phyloP scores from a whole-genome alignment of 2,113 vertebrate genomes.

The Pogona vitticeps region DNA sequence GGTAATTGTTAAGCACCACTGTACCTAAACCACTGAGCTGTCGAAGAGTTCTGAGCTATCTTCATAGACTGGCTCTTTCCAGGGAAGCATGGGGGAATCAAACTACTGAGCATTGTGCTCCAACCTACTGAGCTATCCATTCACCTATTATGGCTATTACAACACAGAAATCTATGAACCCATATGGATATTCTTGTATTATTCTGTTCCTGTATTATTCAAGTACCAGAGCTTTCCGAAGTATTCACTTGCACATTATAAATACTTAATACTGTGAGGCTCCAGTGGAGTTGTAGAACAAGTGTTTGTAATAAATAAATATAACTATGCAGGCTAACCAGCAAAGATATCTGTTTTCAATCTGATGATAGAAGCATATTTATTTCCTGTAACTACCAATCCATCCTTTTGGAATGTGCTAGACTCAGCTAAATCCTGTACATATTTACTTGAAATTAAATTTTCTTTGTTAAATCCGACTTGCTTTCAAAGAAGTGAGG shows the following conservation, averaged over 20 bases:
- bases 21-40: too few species aligned
- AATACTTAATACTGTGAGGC: conserved; percentile 6
- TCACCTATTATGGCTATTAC: too few species aligned
- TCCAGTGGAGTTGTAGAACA: neutral
- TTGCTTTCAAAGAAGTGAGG: neutral
- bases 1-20: too few species aligned
- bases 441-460: neutral
- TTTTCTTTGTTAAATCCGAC: neutral
- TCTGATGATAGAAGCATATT: neutral
- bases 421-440: neutral
- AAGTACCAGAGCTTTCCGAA: neutral
- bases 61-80: too few species aligned
- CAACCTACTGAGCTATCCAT: too few species aligned
- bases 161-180: neutral
- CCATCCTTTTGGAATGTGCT: neutral
- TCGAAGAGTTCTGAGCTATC: too few species aligned
- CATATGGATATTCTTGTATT: neutral
- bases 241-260: neutral
- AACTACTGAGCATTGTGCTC: too few species aligned
- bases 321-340: neutral
- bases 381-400: neutral
- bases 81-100: too few species aligned
- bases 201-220: neutral
- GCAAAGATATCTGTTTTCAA: neutral
- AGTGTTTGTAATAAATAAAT: neutral